Base-by-base conservation (phyloP, 2,888 invertebrate genomes). In the Mamestra brassicae region DNA sequence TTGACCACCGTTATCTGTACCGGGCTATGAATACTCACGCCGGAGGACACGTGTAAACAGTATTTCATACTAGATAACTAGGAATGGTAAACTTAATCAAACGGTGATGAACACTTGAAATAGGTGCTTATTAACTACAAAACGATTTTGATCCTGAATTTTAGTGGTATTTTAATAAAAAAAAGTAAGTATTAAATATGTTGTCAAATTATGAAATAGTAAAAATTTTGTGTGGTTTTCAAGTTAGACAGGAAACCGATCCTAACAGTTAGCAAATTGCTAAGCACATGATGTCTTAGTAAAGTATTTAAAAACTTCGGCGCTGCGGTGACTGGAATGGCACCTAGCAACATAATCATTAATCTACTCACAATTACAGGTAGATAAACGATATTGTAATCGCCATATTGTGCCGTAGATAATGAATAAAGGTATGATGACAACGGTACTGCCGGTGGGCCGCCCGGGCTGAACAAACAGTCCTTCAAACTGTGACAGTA, bases 1-100 rank as follows among this genome's bases (percentile, higher is more conserved):
- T 69, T 72, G 69, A 60, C 50, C n/a, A 62, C 52, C 55, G 67
- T 60, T 82, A 72, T 78, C 69, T 55, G 8, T 17, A 61, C 52
- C 7, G 2, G 57, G 47, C 50, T 54, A 77, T 60, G 83, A 82
- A 72, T 70, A 77, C 82, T 62, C 69, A 66, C 11, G 0, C 10
- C 26, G 26, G 26, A 26, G 17, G n/a, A 10, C 38, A n/a, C 47
- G 10, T 68, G 54, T 50, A n/a, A 61, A 36, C 63, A 45, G 58
- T 60, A 38, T 52, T 57, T 45, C 47, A 57, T 34, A 26, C 42
- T 52, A 42, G 42, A 57, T 57, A 45, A 50, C 17, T 26, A 55
- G 55, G 7, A 42, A 71, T 4, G 6, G 17, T 34, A 26, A 13
- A 57, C 26, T 55, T 55, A 15, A 26, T 55, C 55, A 55, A 26